Percentiles rank a stretch among this genome's conserved stretches.
Conservation (phyloP, 1,140 invertebrate species). For the Vanessa tameamea region DNA sequence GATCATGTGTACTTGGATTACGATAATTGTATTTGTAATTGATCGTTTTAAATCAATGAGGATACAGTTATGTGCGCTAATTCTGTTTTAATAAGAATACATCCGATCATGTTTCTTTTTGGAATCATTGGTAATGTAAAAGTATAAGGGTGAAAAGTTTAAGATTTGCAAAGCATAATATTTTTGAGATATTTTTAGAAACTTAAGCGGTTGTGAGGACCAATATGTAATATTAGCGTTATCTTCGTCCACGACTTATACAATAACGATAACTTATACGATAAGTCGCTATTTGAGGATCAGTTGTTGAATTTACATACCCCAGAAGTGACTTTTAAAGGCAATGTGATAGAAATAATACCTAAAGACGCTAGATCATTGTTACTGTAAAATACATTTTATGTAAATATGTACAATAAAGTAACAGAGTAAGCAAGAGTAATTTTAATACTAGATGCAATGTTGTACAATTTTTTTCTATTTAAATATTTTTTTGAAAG, state of each 20-base stretch:
- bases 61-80: not conserved
- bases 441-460: slow-evolving; percentile 79
- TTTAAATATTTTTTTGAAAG: slow-evolving; percentile 79
- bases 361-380: slow-evolving; percentile 79
- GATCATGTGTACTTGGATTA: not conserved
- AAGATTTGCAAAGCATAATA: slow-evolving; percentile 31
- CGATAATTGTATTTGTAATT: slow-evolving; percentile 23
- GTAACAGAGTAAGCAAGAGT: slow-evolving; percentile 73
- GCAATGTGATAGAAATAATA: slow-evolving; percentile 79
- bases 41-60: slow-evolving; percentile 5
- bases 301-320: slow-evolving; percentile 37
- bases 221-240: slow-evolving; percentile 32
- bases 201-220: slow-evolving; percentile 45
- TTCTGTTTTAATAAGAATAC: not conserved
- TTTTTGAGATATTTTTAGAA: slow-evolving; percentile 47
- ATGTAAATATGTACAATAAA: slow-evolving; percentile 80
- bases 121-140: not conserved
- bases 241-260: slow-evolving; percentile 27
- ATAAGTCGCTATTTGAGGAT: slow-evolving; percentile 28
- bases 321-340: slow-evolving; percentile 51
- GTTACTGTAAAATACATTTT: slow-evolving; percentile 78
- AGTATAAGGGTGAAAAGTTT: not conserved
- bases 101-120: not conserved
- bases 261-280: slow-evolving; percentile 11
- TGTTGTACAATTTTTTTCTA: slow-evolving; percentile 79